A percentile compares a stretch with the other conserved stretches of the same genome.
These are phyloP conservation scores for Corapipo altera DNA, from an alignment of 2,113 vertebrate species.

Conservation along the genomic window DNA sequence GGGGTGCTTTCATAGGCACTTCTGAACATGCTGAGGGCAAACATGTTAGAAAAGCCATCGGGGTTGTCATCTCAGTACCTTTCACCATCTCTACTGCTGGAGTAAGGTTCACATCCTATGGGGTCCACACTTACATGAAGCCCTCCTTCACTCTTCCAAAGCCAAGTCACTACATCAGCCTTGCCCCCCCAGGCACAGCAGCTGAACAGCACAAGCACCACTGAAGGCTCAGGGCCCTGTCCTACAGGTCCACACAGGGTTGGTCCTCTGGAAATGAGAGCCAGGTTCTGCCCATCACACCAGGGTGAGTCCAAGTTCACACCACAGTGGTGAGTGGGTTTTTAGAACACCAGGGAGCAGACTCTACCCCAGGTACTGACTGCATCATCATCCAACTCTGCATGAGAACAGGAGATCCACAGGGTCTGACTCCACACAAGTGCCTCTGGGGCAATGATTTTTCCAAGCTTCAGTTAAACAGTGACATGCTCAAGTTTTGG, in stretches of 20 bases:
- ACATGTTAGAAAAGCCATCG: neutral
- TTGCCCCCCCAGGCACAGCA: neutral
- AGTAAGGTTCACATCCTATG: neutral
- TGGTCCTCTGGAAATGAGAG: neutral
- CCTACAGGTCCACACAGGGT: neutral
- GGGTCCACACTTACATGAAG: neutral
- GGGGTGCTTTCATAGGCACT: neutral
- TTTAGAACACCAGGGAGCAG: neutral
- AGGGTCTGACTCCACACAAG: neutral
- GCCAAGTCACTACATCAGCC: neutral
- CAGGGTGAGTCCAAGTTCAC: neutral
- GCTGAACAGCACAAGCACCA: neutral
- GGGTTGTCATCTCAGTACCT: neutral
- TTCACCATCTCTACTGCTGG: neutral
- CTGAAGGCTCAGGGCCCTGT: accelerated
- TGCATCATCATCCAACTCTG: accelerated
- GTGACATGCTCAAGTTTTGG: neutral
- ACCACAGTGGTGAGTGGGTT: neutral
- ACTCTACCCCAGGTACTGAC: neutral
- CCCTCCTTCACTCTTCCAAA: neutral
- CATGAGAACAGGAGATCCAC: neutral
- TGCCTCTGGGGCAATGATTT: neutral
- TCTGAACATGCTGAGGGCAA: neutral
- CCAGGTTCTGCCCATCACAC: neutral
- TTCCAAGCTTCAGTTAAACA: neutral